Evolutionary conservation across 2,113 vertebrate genomes (phyloP), one percentile per base, ranked within the genome.

Genomic region (Porphyrio hochstetteri): DNA sequence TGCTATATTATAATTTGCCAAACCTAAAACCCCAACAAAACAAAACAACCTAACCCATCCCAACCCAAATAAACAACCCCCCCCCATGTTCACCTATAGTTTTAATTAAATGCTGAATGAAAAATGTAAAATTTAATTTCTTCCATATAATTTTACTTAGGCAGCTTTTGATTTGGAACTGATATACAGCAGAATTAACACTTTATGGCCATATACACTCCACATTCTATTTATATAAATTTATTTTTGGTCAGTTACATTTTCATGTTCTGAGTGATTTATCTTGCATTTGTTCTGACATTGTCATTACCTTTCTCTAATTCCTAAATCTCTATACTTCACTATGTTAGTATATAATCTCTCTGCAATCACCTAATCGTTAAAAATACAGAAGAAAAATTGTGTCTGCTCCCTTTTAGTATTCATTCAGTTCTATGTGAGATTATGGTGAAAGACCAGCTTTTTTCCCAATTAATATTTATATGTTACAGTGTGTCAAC

Each of bases 221-320:
- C 20, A 33, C 29, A 27, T 82, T 90, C 44, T 67, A 57, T 72
- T 84, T 40, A 50, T 61, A 50, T 29, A 4, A 71, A n/a, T 55
- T 83, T 55, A 11, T 72, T 76, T 92, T 86, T 67, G 3, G 23
- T 74, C 33, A 77, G 29, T 63, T 68, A 28, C 3, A n/a, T 63
- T 85, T 82, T 72, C 12, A 9, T 42, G 4, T 77, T 90, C 70
- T 1, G 1, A 63, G 21, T 83, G 67, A 29, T 88, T 88, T 57
- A 50, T 83, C 21, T 55, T 76, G 25, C 33, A 35, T 76, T 93
- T 89, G 31, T n/a, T 57, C 50, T 90, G 72, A 78, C 31, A 79
- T 90, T 88, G 94, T 82, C 82, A 88, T 72, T 92, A 57, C 42
- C 40, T 88, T 88, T 78, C 65, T 94, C 42, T 84, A 93, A 88